Evolutionary conservation across 2,888 invertebrate genomes (phyloP), one percentile per base, ranked within the genome.

Genomic region (Isotomurus palustris): DNA sequence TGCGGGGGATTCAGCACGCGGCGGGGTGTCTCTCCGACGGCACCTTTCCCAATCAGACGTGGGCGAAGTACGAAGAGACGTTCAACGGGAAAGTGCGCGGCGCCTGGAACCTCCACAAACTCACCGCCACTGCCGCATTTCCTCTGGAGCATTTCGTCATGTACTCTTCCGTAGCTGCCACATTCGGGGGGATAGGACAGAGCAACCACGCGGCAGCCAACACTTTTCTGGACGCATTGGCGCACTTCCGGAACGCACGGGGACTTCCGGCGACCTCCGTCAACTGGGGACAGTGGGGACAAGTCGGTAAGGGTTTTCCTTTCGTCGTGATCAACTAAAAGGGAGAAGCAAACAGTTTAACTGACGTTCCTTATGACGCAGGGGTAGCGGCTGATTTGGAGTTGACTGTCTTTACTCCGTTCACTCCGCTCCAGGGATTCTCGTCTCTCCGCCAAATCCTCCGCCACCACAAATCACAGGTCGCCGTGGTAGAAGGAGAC

Each of bases 231-330:
- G 59, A 60, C 22, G 14, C 52, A 1, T 29, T 60, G n/a, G 48
- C 52, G 1, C 22, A 40, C 14, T 56, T 52, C 19, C 27, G 59
- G 2, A 32, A 17, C 3, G 21, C 43, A 1, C 4, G 43, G 3
- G 59, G 59, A 2, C 43, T 60, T 24, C 52, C 55, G 12, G 52
- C 35, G 1, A 52, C 36, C 0, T 35, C 35, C 3, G 36, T 60
- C 27, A 56, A 60, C 27, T 60, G 59, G 59, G 59, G 55, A n/a
- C 44, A 51, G 14, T 59, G 58, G 58, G 58, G 58, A 2, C 40
- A 55, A 35, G 59, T 60, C 2, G n/a, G n/a, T n/a, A n/a, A n/a
- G n/a, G n/a, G n/a, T n/a, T n/a, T n/a, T n/a, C n/a, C n/a, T n/a
- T n/a, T n/a, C n/a, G n/a, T n/a, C n/a, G n/a, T n/a, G n/a, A n/a